Base-by-base conservation (phyloP, 1,140 invertebrate species). In the Heliothis virescens region DNA sequence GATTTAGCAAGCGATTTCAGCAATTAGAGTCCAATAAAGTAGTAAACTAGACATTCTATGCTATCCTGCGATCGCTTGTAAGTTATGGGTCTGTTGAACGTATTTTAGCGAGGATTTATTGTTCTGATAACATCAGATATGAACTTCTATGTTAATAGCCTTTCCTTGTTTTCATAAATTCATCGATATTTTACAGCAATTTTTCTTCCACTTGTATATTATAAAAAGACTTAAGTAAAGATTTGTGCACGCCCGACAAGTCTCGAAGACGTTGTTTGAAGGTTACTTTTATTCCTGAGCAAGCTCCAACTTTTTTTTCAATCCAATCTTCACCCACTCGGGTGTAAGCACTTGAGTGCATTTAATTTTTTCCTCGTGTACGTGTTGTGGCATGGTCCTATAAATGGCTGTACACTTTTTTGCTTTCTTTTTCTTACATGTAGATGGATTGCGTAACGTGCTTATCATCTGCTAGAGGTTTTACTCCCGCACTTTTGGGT, bases 21-120 rank as follows among this genome's bases (percentile, higher is more conserved):
- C 18, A 74, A 74, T 72, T 74, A 74, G 41, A 59, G 34, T 47
- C 72, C 72, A 60, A 74, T 74, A 59, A 57, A 74, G 34, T 57
- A 74, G 50, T 72, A 9, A 72, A 72, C n/a, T 69, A 73, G 71
- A 57, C 71, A 57, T 57, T 72, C 16, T 72, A 5, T 26, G n/a
- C 69, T 55, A 72, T 57, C 52, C 55, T 65, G 47, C 47, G 34
- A 18, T 12, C 9, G 41, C 62, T 11, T 72, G 13, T 41, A 29
- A 72, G 52, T 34, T 53, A 72, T 73, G 34, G 12, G 15, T n/a
- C 3, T 62, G 12, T 63, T 60, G 26, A 29, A 29, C 13, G 18
- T 41, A 63, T 63, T 63, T 29, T 34, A 12, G 57, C 13, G 15
- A 34, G 34, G n/a, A 63, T 9, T 47, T n/a, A 63, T 41, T 47